Evolutionary conservation across 2,888 invertebrate genomes (phyloP).

Genomic region (Trimorus sp.): DNA sequence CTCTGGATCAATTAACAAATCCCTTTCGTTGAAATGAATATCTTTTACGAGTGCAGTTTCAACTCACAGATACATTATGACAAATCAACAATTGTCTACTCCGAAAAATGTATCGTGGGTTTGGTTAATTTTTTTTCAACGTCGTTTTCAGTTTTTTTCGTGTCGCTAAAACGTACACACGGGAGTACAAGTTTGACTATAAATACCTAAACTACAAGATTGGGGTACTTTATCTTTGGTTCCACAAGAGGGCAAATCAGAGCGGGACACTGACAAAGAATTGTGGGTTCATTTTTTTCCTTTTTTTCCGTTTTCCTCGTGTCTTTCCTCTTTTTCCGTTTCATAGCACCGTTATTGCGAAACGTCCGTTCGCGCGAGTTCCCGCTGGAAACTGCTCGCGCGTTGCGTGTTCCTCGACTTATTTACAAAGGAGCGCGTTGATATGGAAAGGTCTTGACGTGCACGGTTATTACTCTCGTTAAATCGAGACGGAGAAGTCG

Average conservation of each 20-base stretch:
- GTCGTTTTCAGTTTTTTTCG: slow-evolving; percentile 10
- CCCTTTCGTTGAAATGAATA: no score
- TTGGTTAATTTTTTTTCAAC: neutral
- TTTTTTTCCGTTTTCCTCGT: no score
- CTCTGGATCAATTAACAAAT: no score
- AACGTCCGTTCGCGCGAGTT: neutral
- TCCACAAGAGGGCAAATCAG: slow-evolving; percentile 66
- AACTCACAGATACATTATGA: no score
- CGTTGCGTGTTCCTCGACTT: neutral
- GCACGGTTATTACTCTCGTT: slow-evolving; percentile 5
- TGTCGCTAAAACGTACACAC: slow-evolving; percentile 63
- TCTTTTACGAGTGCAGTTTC: no score
- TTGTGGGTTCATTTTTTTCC: neutral
- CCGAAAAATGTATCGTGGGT: neutral
- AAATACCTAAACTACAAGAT: slow-evolving; percentile 66
- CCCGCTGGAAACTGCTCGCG: no score
- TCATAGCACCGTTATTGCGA: neutral
- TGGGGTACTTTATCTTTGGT: slow-evolving; percentile 72
- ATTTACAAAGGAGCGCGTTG: slow-evolving; percentile 1
- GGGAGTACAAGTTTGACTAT: slow-evolving; percentile 67
- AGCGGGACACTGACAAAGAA: slow-evolving; percentile 46
- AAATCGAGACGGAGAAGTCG: neutral
- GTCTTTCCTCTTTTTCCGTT: no score
- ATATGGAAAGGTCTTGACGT: slow-evolving; percentile 4
- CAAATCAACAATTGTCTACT: slow-evolving; percentile 6